Base-by-base conservation (phyloP, 2,888 invertebrate species). In the Caenorhabditis sp. region DNA sequence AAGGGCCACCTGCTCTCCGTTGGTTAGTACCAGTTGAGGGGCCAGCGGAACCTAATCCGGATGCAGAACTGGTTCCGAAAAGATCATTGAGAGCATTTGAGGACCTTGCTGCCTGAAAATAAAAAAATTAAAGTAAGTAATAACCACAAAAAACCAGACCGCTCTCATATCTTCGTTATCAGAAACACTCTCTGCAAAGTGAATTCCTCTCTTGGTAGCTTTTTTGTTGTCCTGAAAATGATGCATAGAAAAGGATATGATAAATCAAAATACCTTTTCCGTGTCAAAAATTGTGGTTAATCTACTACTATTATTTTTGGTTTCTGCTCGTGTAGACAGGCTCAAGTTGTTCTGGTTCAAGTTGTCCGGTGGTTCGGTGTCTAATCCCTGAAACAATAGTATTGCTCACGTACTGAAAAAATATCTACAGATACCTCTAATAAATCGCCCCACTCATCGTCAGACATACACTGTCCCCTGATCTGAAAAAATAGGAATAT, bases 351-450 rank as follows among this genome's bases (percentile, higher is more conserved):
- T 35, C 12, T 10, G 12, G 12, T 38, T 26, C 4, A 16, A 14
- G n/a, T 47, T 47, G n/a, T 19, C 47, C n/a, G 74, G 56, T 31
- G 72, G 44, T 14, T 56, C 58, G 64, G 51, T 49, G 8, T 75
- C 74, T 75, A 75, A 75, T 28, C 47, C 64, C 74, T 75, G 35
- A 26, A 74, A 58, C 4, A 28, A n/a, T n/a, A 63, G 16, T 54
- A 8, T 63, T 51, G 7, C 44, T 49, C 6, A 49, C 22, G 8
- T 24, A 24, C 2, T 22, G 12, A 3, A 1, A 58, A 49, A 47
- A n/a, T n/a, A 19, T 28, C n/a, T 38, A 44, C 24, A 56, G 26
- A 0, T 12, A 63, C 69, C 16, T 56, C 69, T 58, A 70, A 70
- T 44, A 70, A 70, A 44, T 70, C 56, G 44, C 69, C 69, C 56